Evolutionary conservation across 2,797 vertebrate species (phyloP).

Genomic region (Balearica regulorum): DNA sequence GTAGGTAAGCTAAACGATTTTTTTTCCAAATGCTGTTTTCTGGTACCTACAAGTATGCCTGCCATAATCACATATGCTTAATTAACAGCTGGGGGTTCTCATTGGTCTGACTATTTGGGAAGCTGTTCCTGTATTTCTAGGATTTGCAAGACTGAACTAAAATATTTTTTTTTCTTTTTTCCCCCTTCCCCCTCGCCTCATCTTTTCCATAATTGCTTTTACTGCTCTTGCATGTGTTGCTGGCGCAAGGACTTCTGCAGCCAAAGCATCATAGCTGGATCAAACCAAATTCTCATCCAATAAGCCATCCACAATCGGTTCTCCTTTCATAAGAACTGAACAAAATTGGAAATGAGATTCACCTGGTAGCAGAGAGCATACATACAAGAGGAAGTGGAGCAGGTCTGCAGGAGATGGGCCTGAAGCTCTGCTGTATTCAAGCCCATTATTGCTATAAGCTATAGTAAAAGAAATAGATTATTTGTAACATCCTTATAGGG

Average conservation of each 20-base stretch:
- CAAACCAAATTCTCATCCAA: background rate
- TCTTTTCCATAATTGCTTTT: background rate
- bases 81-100: background rate
- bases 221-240: background rate
- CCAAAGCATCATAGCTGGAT: background rate
- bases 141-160: background rate
- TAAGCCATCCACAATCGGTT: background rate
- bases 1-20: slow-evolving; percentile 79
- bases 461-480: background rate
- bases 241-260: background rate
- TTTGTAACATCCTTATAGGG: background rate
- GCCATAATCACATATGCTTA: background rate
- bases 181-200: accelerated
- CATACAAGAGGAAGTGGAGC: background rate
- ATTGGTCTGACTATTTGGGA: background rate
- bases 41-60: background rate
- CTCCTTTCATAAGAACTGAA: background rate
- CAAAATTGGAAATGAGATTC: background rate
- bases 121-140: background rate
- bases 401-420: background rate
- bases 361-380: background rate
- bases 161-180: accelerated
- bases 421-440: background rate
- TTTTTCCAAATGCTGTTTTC: background rate
- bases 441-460: background rate